These are phyloP conservation scores for Poliocrania exsul DNA, from an alignment of 2,797 vertebrate genomes.

Conservation along the genomic window DNA sequence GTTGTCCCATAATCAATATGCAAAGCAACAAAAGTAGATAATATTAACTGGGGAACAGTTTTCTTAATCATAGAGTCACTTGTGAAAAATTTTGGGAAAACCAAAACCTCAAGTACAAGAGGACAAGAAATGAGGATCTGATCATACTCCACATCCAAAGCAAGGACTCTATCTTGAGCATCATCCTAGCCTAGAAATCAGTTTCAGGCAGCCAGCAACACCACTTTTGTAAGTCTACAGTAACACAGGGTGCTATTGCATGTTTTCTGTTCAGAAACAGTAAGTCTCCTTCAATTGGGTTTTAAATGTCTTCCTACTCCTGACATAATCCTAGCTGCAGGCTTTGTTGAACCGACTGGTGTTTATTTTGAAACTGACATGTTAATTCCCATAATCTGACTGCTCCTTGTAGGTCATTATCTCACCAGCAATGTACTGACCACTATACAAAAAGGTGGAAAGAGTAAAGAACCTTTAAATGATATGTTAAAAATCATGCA, in stretches of 20 bases:
- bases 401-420: conserved; percentile 44
- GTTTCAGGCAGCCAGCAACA: not conserved
- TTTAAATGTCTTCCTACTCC: conserved; percentile 48
- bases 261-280: conserved; percentile 28
- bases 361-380: conserved; percentile 66
- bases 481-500: not conserved
- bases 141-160: not conserved
- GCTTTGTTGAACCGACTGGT: conserved; percentile 56
- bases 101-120: not conserved
- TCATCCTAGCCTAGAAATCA: not conserved
- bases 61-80: not conserved
- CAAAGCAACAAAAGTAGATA: not conserved
- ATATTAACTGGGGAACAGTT: not conserved
- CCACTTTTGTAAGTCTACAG: not conserved
- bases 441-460: conserved; percentile 21
- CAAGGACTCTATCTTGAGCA: not conserved
- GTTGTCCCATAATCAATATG: not conserved
- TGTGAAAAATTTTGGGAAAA: not conserved
- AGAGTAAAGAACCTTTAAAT: conserved; percentile 30
- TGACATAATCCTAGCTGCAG: conserved; percentile 63
- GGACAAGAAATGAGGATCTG: not conserved
- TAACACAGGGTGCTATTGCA: not conserved
- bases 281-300: not conserved
- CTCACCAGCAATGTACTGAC: conserved; percentile 35
- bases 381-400: conserved; percentile 57